Evolutionary conservation across 2,113 vertebrate species (phyloP).

Genomic region (Alligator mississippiensis): DNA sequence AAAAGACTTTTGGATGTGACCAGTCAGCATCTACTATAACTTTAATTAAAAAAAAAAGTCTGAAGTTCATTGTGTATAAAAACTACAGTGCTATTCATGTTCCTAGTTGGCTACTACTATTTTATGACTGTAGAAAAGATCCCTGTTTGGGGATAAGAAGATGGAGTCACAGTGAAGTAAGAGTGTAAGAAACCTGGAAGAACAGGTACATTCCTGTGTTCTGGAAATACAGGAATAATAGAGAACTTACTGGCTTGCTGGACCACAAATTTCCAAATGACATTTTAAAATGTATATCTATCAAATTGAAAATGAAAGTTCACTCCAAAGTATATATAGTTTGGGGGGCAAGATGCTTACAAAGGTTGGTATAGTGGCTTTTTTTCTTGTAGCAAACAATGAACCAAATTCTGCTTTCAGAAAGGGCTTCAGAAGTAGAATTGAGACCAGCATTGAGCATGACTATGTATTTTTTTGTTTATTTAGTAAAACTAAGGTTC

Average conservation of each 20-base stretch:
- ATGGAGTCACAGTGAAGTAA: neutral
- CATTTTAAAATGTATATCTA: neutral
- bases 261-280: neutral
- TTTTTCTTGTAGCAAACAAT: neutral
- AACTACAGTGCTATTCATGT: neutral
- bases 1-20: neutral
- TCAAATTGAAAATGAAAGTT: neutral
- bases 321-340: neutral
- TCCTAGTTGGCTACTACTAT: neutral
- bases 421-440: neutral
- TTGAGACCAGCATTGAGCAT: rapidly evolving
- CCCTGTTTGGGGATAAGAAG: neutral
- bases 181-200: neutral
- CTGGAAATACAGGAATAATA: neutral
- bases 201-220: rapidly evolving
- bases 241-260: neutral
- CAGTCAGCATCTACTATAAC: neutral
- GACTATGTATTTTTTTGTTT: neutral
- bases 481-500: neutral
- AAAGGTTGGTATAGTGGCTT: neutral
- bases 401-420: neutral
- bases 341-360: neutral
- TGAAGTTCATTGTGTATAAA: slow-evolving; percentile 33
- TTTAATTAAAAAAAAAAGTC: slow-evolving; percentile 38
- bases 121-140: slow-evolving; percentile 8